Evolutionary conservation across 2,888 invertebrate genomes (phyloP).

Genomic region (Willowsia nigromaculata): DNA sequence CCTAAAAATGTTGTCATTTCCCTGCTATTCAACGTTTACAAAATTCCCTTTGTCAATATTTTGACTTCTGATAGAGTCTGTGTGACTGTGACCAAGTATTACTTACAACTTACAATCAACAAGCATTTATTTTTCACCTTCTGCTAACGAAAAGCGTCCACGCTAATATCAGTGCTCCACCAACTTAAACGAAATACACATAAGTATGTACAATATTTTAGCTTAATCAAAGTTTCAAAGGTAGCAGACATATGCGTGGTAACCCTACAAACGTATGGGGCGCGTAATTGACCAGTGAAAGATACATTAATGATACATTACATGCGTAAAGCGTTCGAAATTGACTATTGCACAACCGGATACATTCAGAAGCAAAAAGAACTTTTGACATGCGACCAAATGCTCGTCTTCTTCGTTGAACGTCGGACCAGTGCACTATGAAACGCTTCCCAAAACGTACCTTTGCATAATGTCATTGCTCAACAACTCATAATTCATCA

Average conservation of each 20-base stretch:
- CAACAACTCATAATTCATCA: neutral
- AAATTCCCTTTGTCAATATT: constrained; percentile 28
- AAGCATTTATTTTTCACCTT: neutral
- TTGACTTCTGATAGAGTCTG: neutral
- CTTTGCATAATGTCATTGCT: neutral
- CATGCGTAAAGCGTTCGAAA: constrained; percentile 68
- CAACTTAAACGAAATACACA: too few species aligned
- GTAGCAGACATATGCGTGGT: too few species aligned
- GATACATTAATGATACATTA: constrained; percentile 28
- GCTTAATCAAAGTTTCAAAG: too few species aligned
- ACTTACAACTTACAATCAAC: too few species aligned
- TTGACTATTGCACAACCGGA: constrained; percentile 68
- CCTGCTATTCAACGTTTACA: constrained; percentile 62
- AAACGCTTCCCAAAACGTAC: constrained; percentile 29
- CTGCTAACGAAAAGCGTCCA: neutral
- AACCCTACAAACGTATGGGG: neutral
- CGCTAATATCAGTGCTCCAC: neutral
- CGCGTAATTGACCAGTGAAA: constrained; percentile 64
- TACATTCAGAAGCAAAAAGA: constrained; percentile 50
- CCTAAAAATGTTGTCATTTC: constrained; percentile 41
- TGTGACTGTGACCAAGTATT: too few species aligned
- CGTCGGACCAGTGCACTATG: neutral
- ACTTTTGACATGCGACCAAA: constrained; percentile 45
- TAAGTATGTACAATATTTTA: too few species aligned
- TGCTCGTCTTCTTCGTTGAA: neutral